Percentiles rank a stretch among this genome's conserved stretches.
These are phyloP conservation scores for Apodemus speciosus DNA, from an alignment of 2,113 vertebrate genomes.

Conservation along the genomic window DNA sequence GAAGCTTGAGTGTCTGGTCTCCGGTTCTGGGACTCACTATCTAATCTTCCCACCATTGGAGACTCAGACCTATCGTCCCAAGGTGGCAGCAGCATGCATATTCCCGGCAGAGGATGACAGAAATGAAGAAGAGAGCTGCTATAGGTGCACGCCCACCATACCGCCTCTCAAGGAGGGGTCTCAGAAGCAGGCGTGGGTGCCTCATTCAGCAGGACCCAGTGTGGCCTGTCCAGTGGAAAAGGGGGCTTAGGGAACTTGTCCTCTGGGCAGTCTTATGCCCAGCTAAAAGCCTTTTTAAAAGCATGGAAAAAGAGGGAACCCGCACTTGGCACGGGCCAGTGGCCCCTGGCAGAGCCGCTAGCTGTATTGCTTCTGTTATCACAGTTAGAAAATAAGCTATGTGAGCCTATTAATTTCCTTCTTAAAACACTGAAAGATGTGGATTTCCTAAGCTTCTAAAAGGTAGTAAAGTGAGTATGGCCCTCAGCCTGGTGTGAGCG, in stretches of 20 bases:
- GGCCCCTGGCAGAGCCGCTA: neutral
- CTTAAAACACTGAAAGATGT: slow-evolving; percentile 57
- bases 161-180: neutral
- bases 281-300: neutral
- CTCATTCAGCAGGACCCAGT: neutral
- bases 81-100: neutral
- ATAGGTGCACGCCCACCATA: rapidly evolving
- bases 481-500: neutral
- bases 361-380: slow-evolving; percentile 46
- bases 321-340: neutral
- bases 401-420: slow-evolving; percentile 65
- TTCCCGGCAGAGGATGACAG: neutral
- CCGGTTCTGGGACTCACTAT: neutral
- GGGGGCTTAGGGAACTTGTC: neutral
- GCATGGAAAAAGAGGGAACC: neutral
- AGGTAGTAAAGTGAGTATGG: slow-evolving; percentile 18
- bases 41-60: too few relatives aligned
- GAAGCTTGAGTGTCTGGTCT: neutral
- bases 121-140: too few relatives aligned
- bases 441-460: slow-evolving; percentile 48
- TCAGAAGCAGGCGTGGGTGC: neutral
- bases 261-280: neutral
- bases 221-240: neutral
- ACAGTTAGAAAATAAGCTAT: slow-evolving; percentile 63
- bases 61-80: neutral